Evolutionary conservation across 2,797 vertebrate species (phyloP).

Genomic region (Capromys pilorides): DNA sequence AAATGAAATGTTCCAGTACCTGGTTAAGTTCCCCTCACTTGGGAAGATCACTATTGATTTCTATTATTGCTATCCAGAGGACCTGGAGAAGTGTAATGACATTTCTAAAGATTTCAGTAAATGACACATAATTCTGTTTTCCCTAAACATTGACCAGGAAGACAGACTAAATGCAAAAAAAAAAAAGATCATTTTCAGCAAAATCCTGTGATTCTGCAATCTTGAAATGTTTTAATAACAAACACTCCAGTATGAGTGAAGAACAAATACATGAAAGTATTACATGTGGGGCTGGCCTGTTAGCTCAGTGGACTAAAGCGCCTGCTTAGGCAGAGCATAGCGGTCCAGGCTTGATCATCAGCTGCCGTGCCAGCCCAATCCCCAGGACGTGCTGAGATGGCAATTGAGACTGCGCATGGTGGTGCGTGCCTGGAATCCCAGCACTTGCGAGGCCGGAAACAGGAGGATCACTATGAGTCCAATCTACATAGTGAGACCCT

Average conservation of each 20-base stretch:
- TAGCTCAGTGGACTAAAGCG: no score
- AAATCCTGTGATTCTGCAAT: background rate
- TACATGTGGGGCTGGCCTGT: background rate
- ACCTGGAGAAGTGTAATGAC: background rate
- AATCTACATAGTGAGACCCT: no score
- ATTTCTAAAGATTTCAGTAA: slow-evolving; percentile 50
- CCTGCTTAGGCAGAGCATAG: no score
- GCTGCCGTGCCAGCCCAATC: no score
- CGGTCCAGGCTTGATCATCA: no score
- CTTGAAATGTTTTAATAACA: background rate
- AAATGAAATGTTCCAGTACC: background rate
- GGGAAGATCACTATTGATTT: slow-evolving; percentile 25
- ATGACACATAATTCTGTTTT: slow-evolving; percentile 14
- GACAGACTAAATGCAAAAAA: slow-evolving; percentile 24
- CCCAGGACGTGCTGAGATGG: no score
- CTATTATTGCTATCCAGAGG: slow-evolving; percentile 22
- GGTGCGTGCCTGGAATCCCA: no score
- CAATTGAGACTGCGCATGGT: no score
- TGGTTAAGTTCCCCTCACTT: slow-evolving; percentile 24
- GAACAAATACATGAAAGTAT: background rate
- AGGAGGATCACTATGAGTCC: no score
- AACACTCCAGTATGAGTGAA: background rate
- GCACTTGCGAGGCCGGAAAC: no score
- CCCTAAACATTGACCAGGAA: background rate
- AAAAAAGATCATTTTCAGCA: slow-evolving; percentile 11